Evolutionary conservation across 2,113 vertebrate species (phyloP).

Genomic region (Callopanchax toddi): DNA sequence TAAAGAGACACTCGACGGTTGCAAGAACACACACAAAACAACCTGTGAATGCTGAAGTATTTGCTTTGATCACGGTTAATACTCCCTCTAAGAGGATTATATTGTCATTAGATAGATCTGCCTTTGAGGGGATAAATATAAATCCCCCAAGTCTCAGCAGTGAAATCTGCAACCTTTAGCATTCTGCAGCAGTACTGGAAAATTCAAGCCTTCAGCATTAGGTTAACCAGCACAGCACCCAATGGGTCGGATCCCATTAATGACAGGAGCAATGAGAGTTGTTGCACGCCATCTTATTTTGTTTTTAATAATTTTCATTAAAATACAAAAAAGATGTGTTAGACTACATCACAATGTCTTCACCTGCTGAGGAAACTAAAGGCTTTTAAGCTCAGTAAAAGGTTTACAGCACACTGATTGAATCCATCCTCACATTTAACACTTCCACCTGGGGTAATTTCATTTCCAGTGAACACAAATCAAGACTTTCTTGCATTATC

Average conservation of each 20-base stretch:
- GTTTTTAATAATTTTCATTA: no score
- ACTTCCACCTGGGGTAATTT: no score
- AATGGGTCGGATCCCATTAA: constrained; percentile 23
- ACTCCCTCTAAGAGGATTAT: constrained; percentile 65
- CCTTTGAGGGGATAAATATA: constrained; percentile 60
- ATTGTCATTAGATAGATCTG: constrained; percentile 68
- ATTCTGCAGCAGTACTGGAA: constrained; percentile 40
- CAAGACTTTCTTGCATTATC: no score
- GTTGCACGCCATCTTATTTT: not conserved
- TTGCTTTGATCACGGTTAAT: constrained; percentile 70
- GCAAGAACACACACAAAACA: constrained; percentile 33
- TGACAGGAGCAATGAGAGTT: constrained; percentile 12
- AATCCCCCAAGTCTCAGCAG: constrained; percentile 57
- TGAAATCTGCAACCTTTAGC: constrained; percentile 56
- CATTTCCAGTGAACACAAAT: no score
- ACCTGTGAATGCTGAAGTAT: constrained; percentile 43
- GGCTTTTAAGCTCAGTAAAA: no score
- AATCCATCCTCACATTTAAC: no score
- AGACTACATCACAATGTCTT: no score
- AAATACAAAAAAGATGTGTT: no score
- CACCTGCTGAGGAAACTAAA: no score
- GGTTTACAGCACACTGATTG: no score
- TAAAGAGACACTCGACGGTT: constrained; percentile 14
- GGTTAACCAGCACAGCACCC: constrained; percentile 24
- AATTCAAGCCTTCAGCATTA: constrained; percentile 46